These are phyloP conservation scores for Hyppa rectilinea DNA, from an alignment of 2,888 invertebrate species.

Conservation along the genomic window DNA sequence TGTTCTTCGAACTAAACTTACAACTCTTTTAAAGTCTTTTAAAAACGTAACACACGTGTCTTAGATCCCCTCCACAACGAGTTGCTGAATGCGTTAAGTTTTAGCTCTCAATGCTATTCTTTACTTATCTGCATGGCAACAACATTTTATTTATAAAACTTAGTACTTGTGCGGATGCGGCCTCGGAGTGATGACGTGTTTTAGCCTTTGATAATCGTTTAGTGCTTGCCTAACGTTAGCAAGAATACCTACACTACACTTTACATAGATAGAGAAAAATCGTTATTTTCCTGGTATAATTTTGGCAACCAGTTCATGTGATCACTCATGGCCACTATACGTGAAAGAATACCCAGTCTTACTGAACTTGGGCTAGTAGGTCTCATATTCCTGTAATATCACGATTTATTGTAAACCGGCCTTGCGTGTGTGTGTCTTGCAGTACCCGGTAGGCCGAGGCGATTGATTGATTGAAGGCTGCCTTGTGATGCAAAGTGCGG, in stretches of 20 bases:
- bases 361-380: neutral
- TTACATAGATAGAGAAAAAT: neutral
- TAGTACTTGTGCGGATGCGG: slow-evolving; percentile 20
- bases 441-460: neutral
- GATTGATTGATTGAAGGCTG: slow-evolving; percentile 2
- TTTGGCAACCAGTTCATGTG: neutral
- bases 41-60: neutral
- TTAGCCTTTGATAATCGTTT: slow-evolving; percentile 36
- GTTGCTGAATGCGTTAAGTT: slow-evolving; percentile 4
- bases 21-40: too few relatives aligned
- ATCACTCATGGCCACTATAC: too few relatives aligned
- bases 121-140: slow-evolving; percentile 17
- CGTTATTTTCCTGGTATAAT: slow-evolving; percentile 14
- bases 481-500: neutral
- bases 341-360: too few relatives aligned
- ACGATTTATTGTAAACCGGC: too few relatives aligned
- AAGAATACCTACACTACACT: too few relatives aligned
- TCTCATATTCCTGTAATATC: neutral
- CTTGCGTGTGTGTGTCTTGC: too few relatives aligned
- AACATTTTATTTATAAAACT: slow-evolving; percentile 4
- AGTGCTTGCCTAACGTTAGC: slow-evolving; percentile 33
- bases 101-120: slow-evolving; percentile 14
- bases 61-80: neutral
- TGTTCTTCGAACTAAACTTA: too few relatives aligned
- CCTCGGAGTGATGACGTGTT: slow-evolving; percentile 47